Evolutionary conservation across 2,113 vertebrate genomes (phyloP), one percentile per base, ranked within the genome.

Genomic region (Tetrao urogallus): DNA sequence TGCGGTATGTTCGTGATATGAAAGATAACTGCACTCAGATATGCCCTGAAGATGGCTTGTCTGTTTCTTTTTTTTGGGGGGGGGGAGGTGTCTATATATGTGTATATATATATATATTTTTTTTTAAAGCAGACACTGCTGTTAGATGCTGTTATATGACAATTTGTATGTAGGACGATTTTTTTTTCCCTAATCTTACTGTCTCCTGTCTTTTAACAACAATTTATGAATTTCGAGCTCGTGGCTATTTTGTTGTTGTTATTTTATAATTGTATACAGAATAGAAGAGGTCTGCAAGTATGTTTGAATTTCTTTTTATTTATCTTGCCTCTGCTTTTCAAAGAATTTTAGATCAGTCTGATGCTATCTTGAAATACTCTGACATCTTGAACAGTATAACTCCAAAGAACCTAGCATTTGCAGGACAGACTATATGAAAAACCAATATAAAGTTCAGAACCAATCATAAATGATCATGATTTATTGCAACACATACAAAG

Each of bases 401-500:
- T 58, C 64, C 79, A 54, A 86, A 66, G 24, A 85, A 50, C 20
- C 47, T 86, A 89, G 78, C 30, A 90, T 92, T 40, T 73, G 74
- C 80, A 90, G 50, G 65, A 86, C 21, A 93, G 17, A 73, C n/a
- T 63, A 30, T 56, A 52, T 61, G 43, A 93, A 89, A 88, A 86
- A 58, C n/a, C 0, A 19, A 17, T 54, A 47, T 16, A 27, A 86
- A 76, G 69, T 90, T 93, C 70, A 86, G 85, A 90, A 86, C 47
- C 54, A 64, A 82, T 90, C 76, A 86, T 82, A 92, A 84, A 87
- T 87, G 48, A 66, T 94, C 42, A 27, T 69, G 77, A 80, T 91
- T 85, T 95, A 88, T 61, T 89, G 50, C 47, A 88, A 48, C 3
- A 11, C 36, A 90, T 84, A 74, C 88, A 88, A 93, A 85, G 65